phyloP scores from a whole-genome alignment of 2,888 invertebrate genomes.

The Ypsolopha scabrella region DNA sequence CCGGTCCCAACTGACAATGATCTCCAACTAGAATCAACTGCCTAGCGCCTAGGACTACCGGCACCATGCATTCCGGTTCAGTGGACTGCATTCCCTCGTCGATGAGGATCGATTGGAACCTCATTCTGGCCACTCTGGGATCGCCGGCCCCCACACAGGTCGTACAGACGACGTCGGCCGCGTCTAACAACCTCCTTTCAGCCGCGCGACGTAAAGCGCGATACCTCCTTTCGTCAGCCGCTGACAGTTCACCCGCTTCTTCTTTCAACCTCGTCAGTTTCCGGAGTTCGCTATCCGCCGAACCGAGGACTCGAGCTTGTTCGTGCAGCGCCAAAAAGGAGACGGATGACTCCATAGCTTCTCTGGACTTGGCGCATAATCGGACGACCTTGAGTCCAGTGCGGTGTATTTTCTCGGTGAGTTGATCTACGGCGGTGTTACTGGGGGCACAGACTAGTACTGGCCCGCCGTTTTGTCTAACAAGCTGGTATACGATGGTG shows the following conservation, averaged over 20 bases:
- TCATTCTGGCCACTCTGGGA: conserved; percentile 89
- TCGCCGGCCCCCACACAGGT: conserved; percentile 99
- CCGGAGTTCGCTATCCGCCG: conserved; percentile 87
- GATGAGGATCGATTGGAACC: conserved; percentile 96
- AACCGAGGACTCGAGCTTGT: conserved; percentile 95
- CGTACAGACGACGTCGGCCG: conserved; percentile 98
- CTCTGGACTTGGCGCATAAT: conserved; percentile 96
- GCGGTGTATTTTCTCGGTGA: conserved; percentile 98
- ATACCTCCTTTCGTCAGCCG: conserved; percentile 95
- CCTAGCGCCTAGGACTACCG: conserved; percentile 96
- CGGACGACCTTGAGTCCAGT: conserved; percentile 95
- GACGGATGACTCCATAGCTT: conserved; percentile 98
- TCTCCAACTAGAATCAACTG: conserved; percentile 98
- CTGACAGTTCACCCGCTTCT: conserved; percentile 97
- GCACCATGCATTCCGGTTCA: conserved; percentile 99
- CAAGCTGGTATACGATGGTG: conserved; percentile 98
- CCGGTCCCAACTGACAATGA: conserved; percentile 98
- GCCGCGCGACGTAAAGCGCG: conserved; percentile 90
- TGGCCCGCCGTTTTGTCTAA: conserved; percentile 92
- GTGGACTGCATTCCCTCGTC: conserved; percentile 99
- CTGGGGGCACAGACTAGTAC: conserved; percentile 99
- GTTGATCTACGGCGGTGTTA: conserved; percentile 98
- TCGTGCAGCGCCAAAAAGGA: conserved; percentile 97
- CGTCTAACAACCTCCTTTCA: conserved; percentile 90
- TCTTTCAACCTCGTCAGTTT: conserved; percentile 97